phyloP scores from a whole-genome alignment of 2,797 vertebrate genomes.

The Acridotheres tristis region DNA sequence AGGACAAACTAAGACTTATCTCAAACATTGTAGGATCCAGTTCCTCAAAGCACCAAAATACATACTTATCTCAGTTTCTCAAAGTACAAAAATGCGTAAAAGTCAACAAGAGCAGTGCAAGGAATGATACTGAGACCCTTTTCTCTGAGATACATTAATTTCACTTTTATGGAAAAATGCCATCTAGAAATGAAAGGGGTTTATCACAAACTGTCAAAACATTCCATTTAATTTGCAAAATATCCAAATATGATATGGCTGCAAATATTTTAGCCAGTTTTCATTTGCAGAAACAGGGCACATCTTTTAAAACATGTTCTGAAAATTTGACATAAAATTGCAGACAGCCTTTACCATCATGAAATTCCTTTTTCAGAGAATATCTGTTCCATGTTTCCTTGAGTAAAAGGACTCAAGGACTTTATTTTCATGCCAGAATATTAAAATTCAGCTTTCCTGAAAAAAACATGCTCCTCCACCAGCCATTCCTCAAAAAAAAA shows the following conservation, averaged over 20 bases:
- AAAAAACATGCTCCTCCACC: neutral
- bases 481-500: neutral
- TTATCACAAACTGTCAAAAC: conserved; percentile 7
- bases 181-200: neutral
- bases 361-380: neutral
- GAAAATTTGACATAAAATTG: neutral
- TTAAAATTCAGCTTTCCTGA: neutral
- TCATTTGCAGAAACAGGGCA: neutral
- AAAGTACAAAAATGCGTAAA: neutral
- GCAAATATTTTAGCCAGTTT: neutral
- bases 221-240: neutral
- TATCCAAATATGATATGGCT: neutral
- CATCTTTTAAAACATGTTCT: neutral
- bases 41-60: conserved; percentile 19
- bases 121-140: neutral
- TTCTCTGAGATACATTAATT: neutral
- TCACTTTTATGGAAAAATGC: neutral
- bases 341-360: neutral
- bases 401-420: neutral
- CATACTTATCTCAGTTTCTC: neutral
- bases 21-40: neutral
- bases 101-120: neutral
- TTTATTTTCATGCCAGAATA: neutral
- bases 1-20: conserved; percentile 13
- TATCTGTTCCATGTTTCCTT: neutral